Base-by-base conservation (phyloP, 1,140 invertebrate genomes). In the Drosophila erecta region DNA sequence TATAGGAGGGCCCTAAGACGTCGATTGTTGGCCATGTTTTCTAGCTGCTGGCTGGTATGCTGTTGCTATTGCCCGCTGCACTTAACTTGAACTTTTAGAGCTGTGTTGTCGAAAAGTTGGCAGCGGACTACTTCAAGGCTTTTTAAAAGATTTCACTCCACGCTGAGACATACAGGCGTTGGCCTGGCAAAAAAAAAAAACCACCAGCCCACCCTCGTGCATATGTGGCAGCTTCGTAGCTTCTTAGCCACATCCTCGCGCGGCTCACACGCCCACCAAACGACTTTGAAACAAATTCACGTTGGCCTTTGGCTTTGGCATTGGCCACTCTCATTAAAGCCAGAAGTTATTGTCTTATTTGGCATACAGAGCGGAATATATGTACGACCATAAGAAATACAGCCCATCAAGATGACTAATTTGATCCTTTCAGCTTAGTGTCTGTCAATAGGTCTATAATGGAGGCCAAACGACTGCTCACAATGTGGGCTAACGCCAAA, bases 211-310 rank as follows among this genome's bases (percentile, higher is more conserved):
- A 49, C 51, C 37, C 66, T 50, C 41, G 47, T 60, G 22, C 15
- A 53, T 44, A 44, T 11, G 40, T 15, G 24, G 43, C 43, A 27
- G 3, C 12, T 20, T 35, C 50, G 3, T 38, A 38, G 37, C 37
- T 44, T 40, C 64, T 51, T 40, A 49, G 51, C 50, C 44, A 62
- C 53, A 40, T 55, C 53, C 61, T 49, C 41, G 72, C 53, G 47
- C 37, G 30, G 14, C 30, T 65, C 35, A 50, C 75, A 76, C 83
- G 60, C 83, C 69, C 66, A 61, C 58, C 44, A 72, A 77, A 75
- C 65, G 79, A 87, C 83, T 86, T 87, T 83, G 83, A 85, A 81
- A 86, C 44, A 81, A 86, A 87, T 76, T 81, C 62, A 53, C 66
- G 67, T 58, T 83, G 80, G 80, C 80, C 80, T 83, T 83, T 81